phyloP scores from a whole-genome alignment of 2,113 vertebrate species.

The Corythornis madagascariensis region DNA sequence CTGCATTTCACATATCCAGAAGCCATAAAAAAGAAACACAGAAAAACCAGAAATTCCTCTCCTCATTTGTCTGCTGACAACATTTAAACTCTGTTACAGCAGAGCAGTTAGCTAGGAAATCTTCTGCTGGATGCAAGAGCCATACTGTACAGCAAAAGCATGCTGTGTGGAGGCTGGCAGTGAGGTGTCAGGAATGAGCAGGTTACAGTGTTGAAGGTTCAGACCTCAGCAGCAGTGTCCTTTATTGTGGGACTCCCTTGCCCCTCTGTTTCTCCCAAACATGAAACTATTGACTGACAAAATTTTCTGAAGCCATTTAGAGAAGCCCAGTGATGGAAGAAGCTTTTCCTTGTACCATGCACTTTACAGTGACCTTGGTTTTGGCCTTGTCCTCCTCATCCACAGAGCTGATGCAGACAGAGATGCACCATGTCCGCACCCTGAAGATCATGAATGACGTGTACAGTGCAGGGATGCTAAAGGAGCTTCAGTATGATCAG shows the following conservation, averaged over 20 bases:
- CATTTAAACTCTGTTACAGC: background rate
- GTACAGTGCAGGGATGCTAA: slow-evolving; percentile 89
- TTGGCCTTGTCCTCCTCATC: background rate
- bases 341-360: background rate
- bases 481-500: slow-evolving; percentile 87
- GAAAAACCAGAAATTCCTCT: background rate
- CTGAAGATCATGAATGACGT: slow-evolving; percentile 96
- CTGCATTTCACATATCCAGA: background rate
- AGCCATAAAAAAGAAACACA: background rate
- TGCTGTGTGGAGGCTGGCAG: background rate
- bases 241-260: background rate
- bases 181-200: background rate
- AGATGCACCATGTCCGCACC: slow-evolving; percentile 95
- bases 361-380: background rate
- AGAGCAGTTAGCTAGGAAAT: background rate
- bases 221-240: background rate
- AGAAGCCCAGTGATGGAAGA: background rate
- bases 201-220: background rate
- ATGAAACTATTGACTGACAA: background rate
- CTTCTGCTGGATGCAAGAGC: background rate
- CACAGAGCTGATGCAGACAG: slow-evolving; percentile 95
- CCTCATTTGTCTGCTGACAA: background rate
- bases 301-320: background rate
- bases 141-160: background rate
- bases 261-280: rapidly evolving